Evolutionary conservation across 1,140 invertebrate species (phyloP).

Genomic region (Neodiprion pinetum): DNA sequence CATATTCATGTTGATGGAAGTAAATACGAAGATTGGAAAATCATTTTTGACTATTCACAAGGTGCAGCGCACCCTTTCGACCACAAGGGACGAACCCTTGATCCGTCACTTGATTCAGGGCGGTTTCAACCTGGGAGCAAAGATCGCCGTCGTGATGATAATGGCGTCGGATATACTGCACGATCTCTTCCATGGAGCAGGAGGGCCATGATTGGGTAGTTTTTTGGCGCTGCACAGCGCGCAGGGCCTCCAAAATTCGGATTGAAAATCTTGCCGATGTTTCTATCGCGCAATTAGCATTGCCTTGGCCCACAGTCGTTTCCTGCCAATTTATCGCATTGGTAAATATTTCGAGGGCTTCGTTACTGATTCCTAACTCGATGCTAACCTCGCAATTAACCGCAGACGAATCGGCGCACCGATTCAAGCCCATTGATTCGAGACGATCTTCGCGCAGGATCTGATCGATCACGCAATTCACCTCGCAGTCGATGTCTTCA

Average conservation of each 20-base stretch:
- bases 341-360: neutral
- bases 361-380: neutral
- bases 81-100: conserved; percentile 41
- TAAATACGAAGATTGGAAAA: neutral
- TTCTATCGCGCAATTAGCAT: conserved; percentile 19
- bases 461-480: neutral
- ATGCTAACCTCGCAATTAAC: neutral
- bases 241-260: conserved; percentile 44
- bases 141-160: conserved; percentile 42
- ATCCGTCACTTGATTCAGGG: conserved; percentile 35
- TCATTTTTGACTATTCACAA: neutral
- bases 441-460: neutral
- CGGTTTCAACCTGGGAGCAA: conserved; percentile 44
- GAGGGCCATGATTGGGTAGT: conserved; percentile 8
- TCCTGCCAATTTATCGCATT: neutral
- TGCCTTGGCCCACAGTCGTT: neutral
- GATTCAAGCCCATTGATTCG: neutral
- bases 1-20: neutral
- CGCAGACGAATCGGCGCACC: neutral
- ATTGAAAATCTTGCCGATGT: conserved; percentile 39
- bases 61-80: neutral
- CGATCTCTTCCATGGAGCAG: conserved; percentile 32
- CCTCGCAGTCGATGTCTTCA: neutral
- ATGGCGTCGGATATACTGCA: conserved; percentile 34
- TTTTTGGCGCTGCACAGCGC: conserved; percentile 27